phyloP scores from a whole-genome alignment of 1,140 invertebrate species.

The Ceratina japonica region DNA sequence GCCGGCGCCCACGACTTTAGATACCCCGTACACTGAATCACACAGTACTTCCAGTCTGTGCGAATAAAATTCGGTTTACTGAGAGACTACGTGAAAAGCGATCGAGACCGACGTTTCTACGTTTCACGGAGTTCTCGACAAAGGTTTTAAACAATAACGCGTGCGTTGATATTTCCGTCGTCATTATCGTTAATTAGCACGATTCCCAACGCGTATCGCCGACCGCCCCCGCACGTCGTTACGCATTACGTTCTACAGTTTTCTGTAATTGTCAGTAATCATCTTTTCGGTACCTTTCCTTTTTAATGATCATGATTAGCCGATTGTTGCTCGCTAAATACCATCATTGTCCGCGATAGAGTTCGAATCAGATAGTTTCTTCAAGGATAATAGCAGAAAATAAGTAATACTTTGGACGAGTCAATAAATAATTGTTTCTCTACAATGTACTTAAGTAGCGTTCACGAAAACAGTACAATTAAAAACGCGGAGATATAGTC shows the following conservation, averaged over 20 bases:
- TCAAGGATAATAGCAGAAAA: too few relatives aligned
- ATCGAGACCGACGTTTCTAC: too few relatives aligned
- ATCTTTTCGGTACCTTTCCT: not conserved
- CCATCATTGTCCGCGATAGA: too few relatives aligned
- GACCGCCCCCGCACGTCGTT: not conserved
- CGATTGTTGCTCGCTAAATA: too few relatives aligned
- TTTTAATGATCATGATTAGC: not conserved
- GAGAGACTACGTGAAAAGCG: not conserved
- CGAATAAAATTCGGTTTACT: not conserved
- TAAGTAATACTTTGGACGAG: too few relatives aligned
- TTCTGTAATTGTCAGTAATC: not conserved
- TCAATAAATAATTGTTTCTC: too few relatives aligned
- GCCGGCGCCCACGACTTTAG: slow-evolving; percentile 94
- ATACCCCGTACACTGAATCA: slow-evolving; percentile 94
- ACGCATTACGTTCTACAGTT: not conserved
- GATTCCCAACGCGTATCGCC: not conserved
- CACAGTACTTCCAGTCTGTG: slow-evolving; percentile 87
- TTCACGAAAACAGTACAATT: too few relatives aligned
- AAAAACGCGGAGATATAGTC: too few relatives aligned
- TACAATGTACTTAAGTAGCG: too few relatives aligned
- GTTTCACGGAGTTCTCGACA: not conserved
- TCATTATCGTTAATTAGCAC: not conserved
- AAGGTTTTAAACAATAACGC: not conserved
- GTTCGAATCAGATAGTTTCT: too few relatives aligned
- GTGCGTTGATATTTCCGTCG: not conserved